These are phyloP conservation scores for Syrmaticus mikado DNA, from an alignment of 2,113 vertebrate species.

Conservation along the genomic window DNA sequence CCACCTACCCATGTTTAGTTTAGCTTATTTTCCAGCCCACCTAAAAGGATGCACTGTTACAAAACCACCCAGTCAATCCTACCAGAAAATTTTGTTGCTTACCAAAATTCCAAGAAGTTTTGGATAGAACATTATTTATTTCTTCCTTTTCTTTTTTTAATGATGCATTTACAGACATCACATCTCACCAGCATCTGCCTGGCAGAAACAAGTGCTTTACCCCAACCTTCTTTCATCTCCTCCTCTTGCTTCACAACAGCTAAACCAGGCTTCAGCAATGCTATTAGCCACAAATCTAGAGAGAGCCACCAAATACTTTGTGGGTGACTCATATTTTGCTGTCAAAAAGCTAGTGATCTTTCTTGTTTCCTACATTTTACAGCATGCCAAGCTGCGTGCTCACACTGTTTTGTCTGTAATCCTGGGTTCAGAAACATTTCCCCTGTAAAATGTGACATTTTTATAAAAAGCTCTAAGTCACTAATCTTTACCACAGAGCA, in stretches of 20 bases:
- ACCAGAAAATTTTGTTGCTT: neutral
- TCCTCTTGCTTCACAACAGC: slow-evolving; percentile 3
- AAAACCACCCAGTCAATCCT: neutral
- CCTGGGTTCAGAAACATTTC: neutral
- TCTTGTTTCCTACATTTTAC: slow-evolving; percentile 11
- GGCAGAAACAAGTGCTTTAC: neutral
- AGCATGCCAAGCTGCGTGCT: neutral
- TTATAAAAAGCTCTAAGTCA: neutral
- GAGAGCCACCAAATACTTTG: neutral
- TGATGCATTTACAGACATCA: neutral
- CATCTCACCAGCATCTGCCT: neutral
- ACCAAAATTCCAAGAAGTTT: neutral
- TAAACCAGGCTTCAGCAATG: neutral
- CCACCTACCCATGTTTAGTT: neutral
- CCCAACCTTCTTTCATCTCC: neutral
- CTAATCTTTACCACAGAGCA: neutral
- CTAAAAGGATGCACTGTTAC: neutral
- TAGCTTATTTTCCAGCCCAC: slow-evolving; percentile 10
- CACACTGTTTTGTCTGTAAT: slow-evolving; percentile 6
- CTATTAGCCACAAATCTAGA: neutral
- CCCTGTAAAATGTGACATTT: slow-evolving; percentile 7
- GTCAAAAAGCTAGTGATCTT: slow-evolving; percentile 20
- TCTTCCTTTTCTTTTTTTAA: neutral
- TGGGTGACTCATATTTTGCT: slow-evolving; percentile 19
- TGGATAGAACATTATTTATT: neutral